Conservation (phyloP, 35 echinoderm and acorn worm species). For the Eucidaris tribuloides region DNA sequence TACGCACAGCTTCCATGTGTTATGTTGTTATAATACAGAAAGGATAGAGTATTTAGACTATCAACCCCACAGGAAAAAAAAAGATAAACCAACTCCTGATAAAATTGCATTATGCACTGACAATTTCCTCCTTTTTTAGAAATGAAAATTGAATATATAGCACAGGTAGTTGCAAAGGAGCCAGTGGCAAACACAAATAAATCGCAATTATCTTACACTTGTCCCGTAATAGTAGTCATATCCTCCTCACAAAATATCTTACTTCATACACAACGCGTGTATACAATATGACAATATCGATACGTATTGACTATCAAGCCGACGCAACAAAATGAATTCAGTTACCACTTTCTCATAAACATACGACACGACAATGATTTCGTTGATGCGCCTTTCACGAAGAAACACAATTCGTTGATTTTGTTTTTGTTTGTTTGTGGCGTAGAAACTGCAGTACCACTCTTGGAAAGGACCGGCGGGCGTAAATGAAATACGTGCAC, state of each 20-base stretch:
- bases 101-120: neutral
- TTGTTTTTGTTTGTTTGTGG: conserved; percentile 8
- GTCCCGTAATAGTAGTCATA: conserved; percentile 8
- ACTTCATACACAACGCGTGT: conserved; percentile 32
- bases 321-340: conserved; percentile 36
- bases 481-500: neutral
- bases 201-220: neutral
- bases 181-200: neutral
- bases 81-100: neutral
- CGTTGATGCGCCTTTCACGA: no score
- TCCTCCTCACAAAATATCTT: conserved; percentile 18
- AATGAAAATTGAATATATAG: no score
- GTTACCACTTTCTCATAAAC: no score
- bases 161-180: neutral
- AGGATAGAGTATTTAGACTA: no score
- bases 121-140: neutral
- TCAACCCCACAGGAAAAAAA: conserved; percentile 2
- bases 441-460: no score
- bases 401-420: no score
- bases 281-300: conserved; percentile 30
- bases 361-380: no score
- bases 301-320: conserved; percentile 13
- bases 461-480: no score
- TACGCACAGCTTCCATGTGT: no score
- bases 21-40: no score